Base-by-base conservation (phyloP, 2,113 vertebrate species). In the Cheirogaleus medius region DNA sequence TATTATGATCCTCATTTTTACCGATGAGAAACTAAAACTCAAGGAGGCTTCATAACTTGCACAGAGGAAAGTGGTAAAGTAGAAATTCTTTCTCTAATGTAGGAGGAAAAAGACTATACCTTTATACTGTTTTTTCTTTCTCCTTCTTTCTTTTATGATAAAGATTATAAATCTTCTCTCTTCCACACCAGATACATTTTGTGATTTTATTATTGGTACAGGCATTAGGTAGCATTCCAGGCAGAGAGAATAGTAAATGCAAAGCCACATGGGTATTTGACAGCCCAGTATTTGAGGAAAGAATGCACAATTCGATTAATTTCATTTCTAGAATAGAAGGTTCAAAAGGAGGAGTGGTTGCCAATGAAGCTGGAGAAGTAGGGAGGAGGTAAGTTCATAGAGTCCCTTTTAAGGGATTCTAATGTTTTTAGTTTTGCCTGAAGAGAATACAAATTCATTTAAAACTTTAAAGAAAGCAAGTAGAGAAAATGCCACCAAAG, bases 1-100 rank as follows among this genome's bases (percentile, higher is more conserved):
- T 54, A 78, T 96, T 93, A 91, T 93, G 82, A 87, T n/a, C 69
- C 34, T 94, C 49, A 56, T 74, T 90, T 97, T 83, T 90, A 78
- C 13, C 73, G 68, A 49, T 86, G 60, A 92, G 73, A 95, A 77
- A 66, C 13, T 74, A 63, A 94, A 34, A 49, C 14, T 87, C 64
- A 69, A 63, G 85, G 42, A 92, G n/a, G 58, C 42, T 78, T 83
- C 60, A 64, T 90, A 96, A 52, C 37, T 54, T 90, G 14, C 37
- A 68, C 8, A 83, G 60, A 85, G 29, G 25, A 91, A 71, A 95
- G 27, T 58, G 6, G 52, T 39, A 17, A 92, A 91, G 44, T 44
- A 84, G 88, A 85, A 91, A 54, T 64, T 52, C 39, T 54, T 58
- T 78, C 12, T 8, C 27, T 27, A 42, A 52, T 20, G 2, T 13